These are phyloP conservation scores for Phlogophora meticulosa DNA, from an alignment of 2,888 invertebrate species.

Conservation along the genomic window DNA sequence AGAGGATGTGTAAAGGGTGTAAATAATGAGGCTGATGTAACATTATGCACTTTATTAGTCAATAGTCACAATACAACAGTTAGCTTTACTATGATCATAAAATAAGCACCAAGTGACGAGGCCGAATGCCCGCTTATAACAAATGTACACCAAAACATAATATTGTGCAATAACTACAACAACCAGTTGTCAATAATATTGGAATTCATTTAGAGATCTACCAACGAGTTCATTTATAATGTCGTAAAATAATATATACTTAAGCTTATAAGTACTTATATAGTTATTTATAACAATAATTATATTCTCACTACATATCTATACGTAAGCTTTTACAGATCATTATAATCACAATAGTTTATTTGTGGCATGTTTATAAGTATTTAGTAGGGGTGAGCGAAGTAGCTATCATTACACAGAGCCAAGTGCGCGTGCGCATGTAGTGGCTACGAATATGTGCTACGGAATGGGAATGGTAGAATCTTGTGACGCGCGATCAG, in stretches of 20 bases:
- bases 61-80: conserved; percentile 60
- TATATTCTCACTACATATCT: conserved; percentile 23
- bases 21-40: conserved; percentile 70
- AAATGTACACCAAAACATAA: conserved; percentile 44
- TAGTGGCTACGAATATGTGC: not conserved
- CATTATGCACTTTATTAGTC: conserved; percentile 71
- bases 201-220: conserved; percentile 36
- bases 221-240: conserved; percentile 17
- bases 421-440: conserved; percentile 64
- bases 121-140: conserved; percentile 32
- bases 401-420: conserved; percentile 67
- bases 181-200: conserved; percentile 47
- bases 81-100: conserved; percentile 45
- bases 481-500: not conserved
- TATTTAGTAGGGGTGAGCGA: conserved; percentile 53
- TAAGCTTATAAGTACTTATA: conserved; percentile 16
- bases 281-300: conserved; percentile 34
- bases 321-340: conserved; percentile 62
- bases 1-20: conserved; percentile 48
- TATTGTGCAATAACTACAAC: conserved; percentile 48
- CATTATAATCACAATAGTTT: conserved; percentile 65
- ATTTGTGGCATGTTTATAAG: conserved; percentile 51
- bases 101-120: conserved; percentile 64
- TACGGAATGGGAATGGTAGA: not conserved
- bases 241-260: conserved; percentile 13